Conservation (phyloP, 2,888 invertebrate species). For the Agelastica alni region DNA sequence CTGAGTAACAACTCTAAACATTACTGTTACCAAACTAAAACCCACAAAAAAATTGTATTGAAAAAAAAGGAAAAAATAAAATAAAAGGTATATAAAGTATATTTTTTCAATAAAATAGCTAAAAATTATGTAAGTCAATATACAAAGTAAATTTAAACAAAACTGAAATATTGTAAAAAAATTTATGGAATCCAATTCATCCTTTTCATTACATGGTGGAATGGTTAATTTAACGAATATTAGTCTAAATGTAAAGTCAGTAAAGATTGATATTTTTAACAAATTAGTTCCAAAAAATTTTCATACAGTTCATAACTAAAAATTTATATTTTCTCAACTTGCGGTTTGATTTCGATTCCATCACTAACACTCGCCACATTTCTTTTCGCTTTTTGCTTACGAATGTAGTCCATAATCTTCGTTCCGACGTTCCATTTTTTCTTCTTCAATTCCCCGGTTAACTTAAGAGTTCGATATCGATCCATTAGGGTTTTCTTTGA, state of each 20-base stretch:
- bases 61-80: too few relatives aligned
- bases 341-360: constrained; percentile 25
- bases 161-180: not conserved
- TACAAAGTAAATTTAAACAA: too few relatives aligned
- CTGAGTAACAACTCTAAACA: too few relatives aligned
- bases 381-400: constrained; percentile 34
- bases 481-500: constrained; percentile 36
- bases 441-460: constrained; percentile 35
- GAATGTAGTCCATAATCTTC: constrained; percentile 42
- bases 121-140: too few relatives aligned
- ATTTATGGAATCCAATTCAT: constrained; percentile 1
- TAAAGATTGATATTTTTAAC: too few relatives aligned
- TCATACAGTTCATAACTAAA: not conserved
- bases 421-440: constrained; percentile 45
- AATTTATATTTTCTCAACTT: constrained; percentile 17
- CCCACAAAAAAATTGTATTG: too few relatives aligned
- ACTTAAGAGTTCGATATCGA: constrained; percentile 37
- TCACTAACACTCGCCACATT: constrained; percentile 26
- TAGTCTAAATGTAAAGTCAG: too few relatives aligned
- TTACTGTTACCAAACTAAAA: too few relatives aligned
- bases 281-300: constrained; percentile 1
- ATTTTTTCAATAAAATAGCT: too few relatives aligned
- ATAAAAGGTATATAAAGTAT: too few relatives aligned
- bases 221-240: too few relatives aligned
- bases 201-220: too few relatives aligned